Conservation (phyloP, 2,113 vertebrate species). For the Baryphthengus martii region DNA sequence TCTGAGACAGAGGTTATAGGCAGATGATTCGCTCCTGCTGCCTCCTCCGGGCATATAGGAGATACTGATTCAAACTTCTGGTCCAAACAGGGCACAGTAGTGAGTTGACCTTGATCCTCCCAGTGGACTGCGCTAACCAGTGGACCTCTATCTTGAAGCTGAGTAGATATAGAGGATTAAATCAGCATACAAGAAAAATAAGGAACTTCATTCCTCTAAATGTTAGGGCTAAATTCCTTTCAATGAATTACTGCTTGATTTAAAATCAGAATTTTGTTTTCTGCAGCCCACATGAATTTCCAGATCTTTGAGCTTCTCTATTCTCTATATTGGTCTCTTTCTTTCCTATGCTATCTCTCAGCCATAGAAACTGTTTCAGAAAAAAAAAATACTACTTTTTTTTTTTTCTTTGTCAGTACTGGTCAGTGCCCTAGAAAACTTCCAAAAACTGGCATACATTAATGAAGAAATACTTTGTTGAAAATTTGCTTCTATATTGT, state of each 20-base stretch:
- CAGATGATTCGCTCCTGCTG: background rate
- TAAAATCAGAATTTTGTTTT: background rate
- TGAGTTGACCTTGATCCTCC: background rate
- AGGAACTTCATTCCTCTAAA: background rate
- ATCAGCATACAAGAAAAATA: background rate
- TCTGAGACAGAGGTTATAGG: background rate
- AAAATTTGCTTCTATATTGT: background rate
- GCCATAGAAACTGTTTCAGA: background rate
- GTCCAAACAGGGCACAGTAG: background rate
- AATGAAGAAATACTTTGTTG: background rate
- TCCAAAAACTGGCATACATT: background rate
- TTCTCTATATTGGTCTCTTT: background rate
- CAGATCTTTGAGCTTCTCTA: background rate
- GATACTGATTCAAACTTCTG: background rate
- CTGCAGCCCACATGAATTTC: background rate
- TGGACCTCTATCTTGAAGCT: background rate
- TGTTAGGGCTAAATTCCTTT: background rate
- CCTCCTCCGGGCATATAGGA: background rate
- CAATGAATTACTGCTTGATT: background rate
- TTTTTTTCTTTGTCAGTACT: background rate
- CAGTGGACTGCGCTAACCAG: background rate
- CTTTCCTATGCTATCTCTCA: background rate
- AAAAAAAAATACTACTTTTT: background rate
- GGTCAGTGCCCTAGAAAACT: background rate
- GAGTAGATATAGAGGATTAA: background rate